Base-by-base conservation (phyloP, 2,113 vertebrate genomes). In the Lichenostomus cassidix region DNA sequence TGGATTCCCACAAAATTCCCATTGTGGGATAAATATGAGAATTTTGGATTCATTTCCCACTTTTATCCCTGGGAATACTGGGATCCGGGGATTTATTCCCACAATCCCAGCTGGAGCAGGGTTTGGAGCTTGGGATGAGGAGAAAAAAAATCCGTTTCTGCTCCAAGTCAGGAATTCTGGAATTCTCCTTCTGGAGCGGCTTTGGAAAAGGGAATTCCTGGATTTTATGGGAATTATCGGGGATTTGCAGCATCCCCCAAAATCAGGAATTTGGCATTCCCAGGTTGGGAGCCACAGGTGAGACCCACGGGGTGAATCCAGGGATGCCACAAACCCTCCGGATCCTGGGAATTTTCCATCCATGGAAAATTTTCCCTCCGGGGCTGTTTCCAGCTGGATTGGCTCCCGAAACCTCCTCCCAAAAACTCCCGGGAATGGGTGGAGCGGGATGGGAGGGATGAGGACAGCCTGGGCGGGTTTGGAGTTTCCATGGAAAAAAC, bases 391-490 rank as follows among this genome's bases (percentile, higher is more conserved):
- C 56, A 65, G 42, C 12, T 5, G 3, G 28, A 37, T 18, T 23
- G 15, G 16, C 44, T 37, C 62, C 17, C 15, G 33, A 23, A 71
- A 21, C 37, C n/a, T 18, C 27, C 24, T 87, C 44, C 6, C 41
- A 5, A 4, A 29, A 17, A 8, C 14, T 35, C 83, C 33, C 17
- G 42, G 29, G 31, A 44, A 16, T 75, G 62, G 39, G 62, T 15
- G 46, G 71, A 20, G 41, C n/a, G 49, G 42, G 11, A 37, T 29
- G 37, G 0, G 24, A 21, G 46, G 35, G 12, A 17, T 23, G 37
- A 0, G 15, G 31, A 5, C 4, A 44, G 42, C 42, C 42, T 42
- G 42, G 42, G 11, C 0, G 0, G 37, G 18, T 73, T 1, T 33
- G 29, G 18, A 35, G 21, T 20, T 83, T 39, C 17, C 41, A 15